phyloP scores from a whole-genome alignment of 2,888 invertebrate genomes.

The Aleiodes alternator region DNA sequence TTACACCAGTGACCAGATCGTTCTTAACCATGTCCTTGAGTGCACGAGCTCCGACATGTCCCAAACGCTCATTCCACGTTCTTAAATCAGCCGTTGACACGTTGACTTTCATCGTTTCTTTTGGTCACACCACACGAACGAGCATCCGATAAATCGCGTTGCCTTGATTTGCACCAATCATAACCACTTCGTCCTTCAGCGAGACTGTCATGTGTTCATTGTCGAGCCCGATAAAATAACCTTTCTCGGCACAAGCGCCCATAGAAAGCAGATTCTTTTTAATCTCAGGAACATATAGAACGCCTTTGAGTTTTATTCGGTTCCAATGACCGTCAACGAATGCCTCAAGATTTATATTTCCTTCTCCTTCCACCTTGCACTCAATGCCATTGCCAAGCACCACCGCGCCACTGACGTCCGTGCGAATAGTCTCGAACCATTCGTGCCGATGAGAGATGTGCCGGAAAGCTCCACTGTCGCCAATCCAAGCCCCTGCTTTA shows the following conservation, averaged over 20 bases:
- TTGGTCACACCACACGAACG: constrained; percentile 45
- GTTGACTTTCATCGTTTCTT: constrained; percentile 44
- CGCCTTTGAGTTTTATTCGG: constrained; percentile 40
- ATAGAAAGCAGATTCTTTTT: constrained; percentile 48
- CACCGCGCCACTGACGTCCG: constrained; percentile 47
- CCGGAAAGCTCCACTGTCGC: constrained; percentile 52
- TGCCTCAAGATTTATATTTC: constrained; percentile 47
- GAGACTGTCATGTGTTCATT: constrained; percentile 32
- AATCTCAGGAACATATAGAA: constrained; percentile 51
- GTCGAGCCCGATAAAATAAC: constrained; percentile 44
- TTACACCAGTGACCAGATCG: constrained; percentile 45
- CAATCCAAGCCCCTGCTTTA: constrained; percentile 49
- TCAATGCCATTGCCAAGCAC: constrained; percentile 45
- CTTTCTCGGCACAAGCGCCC: constrained; percentile 47
- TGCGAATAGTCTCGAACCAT: constrained; percentile 52
- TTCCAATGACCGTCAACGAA: constrained; percentile 50
- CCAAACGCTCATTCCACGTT: constrained; percentile 54
- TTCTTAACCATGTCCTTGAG: constrained; percentile 53
- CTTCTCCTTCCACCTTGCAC: constrained; percentile 48
- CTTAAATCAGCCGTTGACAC: constrained; percentile 42
- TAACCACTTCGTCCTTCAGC: constrained; percentile 39
- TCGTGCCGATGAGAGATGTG: constrained; percentile 52
- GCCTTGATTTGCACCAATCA: constrained; percentile 44
- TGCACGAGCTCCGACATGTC: constrained; percentile 51
- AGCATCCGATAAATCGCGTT: constrained; percentile 51